These are phyloP conservation scores for Dascyllus trimaculatus DNA, from an alignment of 2,113 vertebrate species.

Conservation along the genomic window DNA sequence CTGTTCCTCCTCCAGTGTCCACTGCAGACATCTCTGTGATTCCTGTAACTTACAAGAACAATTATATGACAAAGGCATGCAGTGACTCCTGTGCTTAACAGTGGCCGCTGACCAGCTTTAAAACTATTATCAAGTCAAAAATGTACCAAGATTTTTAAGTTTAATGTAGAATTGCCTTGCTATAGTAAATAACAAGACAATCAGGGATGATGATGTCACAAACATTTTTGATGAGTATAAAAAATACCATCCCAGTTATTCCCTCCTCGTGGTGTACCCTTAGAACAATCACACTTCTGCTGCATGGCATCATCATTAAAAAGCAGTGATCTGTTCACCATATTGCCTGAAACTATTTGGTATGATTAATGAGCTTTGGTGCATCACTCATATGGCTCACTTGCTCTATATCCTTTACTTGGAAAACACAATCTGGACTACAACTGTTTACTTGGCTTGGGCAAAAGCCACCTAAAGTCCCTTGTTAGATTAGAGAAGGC, in stretches of 20 bases:
- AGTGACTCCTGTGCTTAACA: too few species aligned
- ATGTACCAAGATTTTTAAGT: too few species aligned
- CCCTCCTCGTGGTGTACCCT: background rate
- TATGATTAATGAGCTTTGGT: conserved; percentile 49
- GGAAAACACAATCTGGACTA: conserved; percentile 51
- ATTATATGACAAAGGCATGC: too few species aligned
- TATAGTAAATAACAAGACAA: too few species aligned
- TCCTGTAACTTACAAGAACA: too few species aligned
- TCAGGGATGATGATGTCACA: background rate
- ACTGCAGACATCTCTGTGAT: too few species aligned
- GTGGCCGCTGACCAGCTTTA: too few species aligned
- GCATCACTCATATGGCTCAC: conserved; percentile 30
- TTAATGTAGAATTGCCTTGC: too few species aligned
- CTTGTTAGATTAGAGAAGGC: conserved; percentile 73
- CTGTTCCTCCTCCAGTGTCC: too few species aligned
- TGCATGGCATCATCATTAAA: conserved; percentile 5
- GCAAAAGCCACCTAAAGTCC: conserved; percentile 51
- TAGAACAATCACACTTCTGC: background rate
- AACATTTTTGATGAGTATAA: background rate
- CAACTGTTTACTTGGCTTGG: conserved; percentile 47
- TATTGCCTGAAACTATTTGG: conserved; percentile 40
- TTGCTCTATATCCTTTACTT: conserved; percentile 41
- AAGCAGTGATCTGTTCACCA: conserved; percentile 45
- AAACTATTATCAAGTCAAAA: too few species aligned
- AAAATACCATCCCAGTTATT: background rate